Evolutionary conservation across 2,888 invertebrate genomes (phyloP), one percentile per base, ranked within the genome.

Genomic region (Teleogryllus oceanicus): DNA sequence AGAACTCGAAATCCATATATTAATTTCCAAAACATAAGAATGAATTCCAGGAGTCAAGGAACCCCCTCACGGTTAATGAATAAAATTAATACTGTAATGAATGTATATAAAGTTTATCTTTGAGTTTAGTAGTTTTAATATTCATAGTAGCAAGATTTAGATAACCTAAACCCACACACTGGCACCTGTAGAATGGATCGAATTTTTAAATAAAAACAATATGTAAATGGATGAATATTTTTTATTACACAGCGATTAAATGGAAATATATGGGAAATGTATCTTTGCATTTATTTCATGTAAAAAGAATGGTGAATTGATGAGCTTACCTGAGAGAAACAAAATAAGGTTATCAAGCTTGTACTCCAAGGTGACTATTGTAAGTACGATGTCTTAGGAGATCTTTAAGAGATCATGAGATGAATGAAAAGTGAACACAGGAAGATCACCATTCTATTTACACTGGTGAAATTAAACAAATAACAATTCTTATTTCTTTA

Each of bases 401-500:
- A 75, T 50, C 76, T 21, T 2, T 50, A 21, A n/a, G 76, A 75
- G 49, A 76, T 37, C 11, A 49, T 2, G 50, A 76, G 11, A 62
- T 62, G 62, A 62, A 62, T 62, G 62, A n/a, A 18, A 62, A 18
- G 4, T 62, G 62, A 62, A 62, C 62, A 78, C 21, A 78, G 0
- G 13, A 74, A 13, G 62, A 37, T 37, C 51, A 62, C 51, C 21
- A 21, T 62, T 78, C 51, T 8, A 50, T 13, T 62, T 78, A 37
- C 16, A 50, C 37, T 18, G n/a, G 1, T 49, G 12, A 13, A 77
- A 49, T n/a, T n/a, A 21, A 49, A 77, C 77, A 77, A n/a, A 77
- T 49, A 49, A 77, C n/a, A 49, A 77, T 49, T 49, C 77, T 77
- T 49, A 77, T 11, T 77, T 77, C 77, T n/a, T 37, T 77, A n/a